phyloP scores from a whole-genome alignment of 2,113 vertebrate genomes.

The Ceyx melanurus region DNA sequence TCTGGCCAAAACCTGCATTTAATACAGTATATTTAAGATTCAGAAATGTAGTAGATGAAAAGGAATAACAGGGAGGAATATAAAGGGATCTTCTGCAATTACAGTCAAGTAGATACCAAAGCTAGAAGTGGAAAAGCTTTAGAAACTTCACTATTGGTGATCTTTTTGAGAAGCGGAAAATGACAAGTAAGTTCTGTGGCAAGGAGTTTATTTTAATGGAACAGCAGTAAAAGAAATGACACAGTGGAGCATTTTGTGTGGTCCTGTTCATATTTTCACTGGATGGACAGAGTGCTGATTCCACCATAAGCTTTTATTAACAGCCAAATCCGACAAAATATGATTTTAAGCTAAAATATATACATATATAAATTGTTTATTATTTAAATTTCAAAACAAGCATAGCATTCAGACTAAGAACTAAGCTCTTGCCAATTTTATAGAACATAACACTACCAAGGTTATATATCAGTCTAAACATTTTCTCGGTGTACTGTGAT shows the following conservation, averaged over 20 bases:
- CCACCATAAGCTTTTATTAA: constrained; percentile 60
- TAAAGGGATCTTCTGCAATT: constrained; percentile 44
- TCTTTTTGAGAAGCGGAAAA: constrained; percentile 69
- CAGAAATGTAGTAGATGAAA: constrained; percentile 10
- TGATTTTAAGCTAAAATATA: constrained; percentile 73
- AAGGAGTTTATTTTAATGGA: constrained; percentile 72
- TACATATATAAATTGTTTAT: constrained; percentile 72
- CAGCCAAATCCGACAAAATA: constrained; percentile 75
- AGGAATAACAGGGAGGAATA: constrained; percentile 35
- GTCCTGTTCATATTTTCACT: constrained; percentile 77
- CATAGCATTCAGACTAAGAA: constrained; percentile 70
- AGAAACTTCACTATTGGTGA: constrained; percentile 27
- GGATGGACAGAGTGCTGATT: constrained; percentile 64
- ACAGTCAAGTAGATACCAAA: constrained; percentile 40
- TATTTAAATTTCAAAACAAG: constrained; percentile 79
- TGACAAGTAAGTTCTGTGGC: constrained; percentile 72
- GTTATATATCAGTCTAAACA: constrained; percentile 56
- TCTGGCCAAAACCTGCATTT: constrained; percentile 18
- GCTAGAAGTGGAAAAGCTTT: constrained; percentile 47
- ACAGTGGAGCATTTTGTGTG: constrained; percentile 77
- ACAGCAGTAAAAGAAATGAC: constrained; percentile 70
- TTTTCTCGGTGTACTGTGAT: constrained; percentile 58
- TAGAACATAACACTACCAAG: constrained; percentile 40
- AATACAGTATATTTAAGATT: constrained; percentile 36
- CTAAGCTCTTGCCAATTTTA: constrained; percentile 41